Evolutionary conservation across 2,888 invertebrate species (phyloP), one percentile per base, ranked within the genome.

Genomic region (Synergus umbraculus): DNA sequence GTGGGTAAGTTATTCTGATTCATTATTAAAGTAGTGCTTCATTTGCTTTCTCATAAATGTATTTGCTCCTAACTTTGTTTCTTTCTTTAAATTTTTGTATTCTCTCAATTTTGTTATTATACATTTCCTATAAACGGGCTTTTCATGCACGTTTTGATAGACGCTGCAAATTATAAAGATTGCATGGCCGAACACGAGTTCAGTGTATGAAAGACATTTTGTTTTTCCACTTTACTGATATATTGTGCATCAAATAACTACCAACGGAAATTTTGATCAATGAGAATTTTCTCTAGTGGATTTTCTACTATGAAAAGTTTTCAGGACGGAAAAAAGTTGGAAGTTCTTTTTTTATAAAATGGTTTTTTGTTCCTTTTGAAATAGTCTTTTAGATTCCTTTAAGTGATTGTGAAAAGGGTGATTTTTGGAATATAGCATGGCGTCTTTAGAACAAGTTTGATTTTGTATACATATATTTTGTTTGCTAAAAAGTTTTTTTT

Each of bases 1-100:
- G 73, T 73, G 73, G 73, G 73, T 73, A n/a, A 73, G 73, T 54
- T 15, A 10, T 54, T 54, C 9, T 10, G 15, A 73, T 54, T 54
- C 29, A 49, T 73, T 22, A 22, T 46, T 15, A n/a, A 54, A 54
- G 22, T 73, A 73, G 37, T 54, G 8, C 54, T 54, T 29, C 4
- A 29, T 10, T 37, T 29, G 29, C 22, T 67, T 46, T 13, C 10
- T 2, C 54, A 54, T 44, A 13, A 10, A 54, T 4, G 4, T 10
- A 29, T 49, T 54, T 41, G 4, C 8, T 43, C 9, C 41, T n/a
- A 18, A 37, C 10, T 49, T 54, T 54, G n/a, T n/a, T 18, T n/a
- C 5, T 54, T 8, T n/a, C 9, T 8, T 15, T 54, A 0, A 0
- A 54, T n/a, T 54, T 54, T 54, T 54, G 37, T 37, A 37, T 54